Conservation (phyloP, 2,797 vertebrate genomes). For the Paramormyrops hopkinsi region DNA sequence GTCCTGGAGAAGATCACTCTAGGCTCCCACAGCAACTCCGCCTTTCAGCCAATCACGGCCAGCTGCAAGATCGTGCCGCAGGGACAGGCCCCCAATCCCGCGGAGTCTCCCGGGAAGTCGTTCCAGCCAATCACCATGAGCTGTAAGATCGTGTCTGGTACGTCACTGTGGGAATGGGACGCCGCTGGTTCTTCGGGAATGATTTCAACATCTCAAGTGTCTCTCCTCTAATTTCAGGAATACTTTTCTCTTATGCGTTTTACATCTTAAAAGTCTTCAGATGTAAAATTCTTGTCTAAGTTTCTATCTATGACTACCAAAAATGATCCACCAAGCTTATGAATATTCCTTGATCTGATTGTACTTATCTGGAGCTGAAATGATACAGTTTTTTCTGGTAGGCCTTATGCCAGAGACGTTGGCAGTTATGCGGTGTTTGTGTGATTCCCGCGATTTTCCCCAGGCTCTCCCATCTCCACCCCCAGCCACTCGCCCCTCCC, state of each 20-base stretch:
- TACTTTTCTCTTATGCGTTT: not conserved
- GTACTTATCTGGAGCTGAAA: not conserved
- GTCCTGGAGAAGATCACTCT: conserved; percentile 76
- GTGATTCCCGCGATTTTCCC: conserved; percentile 44
- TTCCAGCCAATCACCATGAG: conserved; percentile 99
- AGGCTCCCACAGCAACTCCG: conserved; percentile 89
- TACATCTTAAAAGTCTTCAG: not conserved
- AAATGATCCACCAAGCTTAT: not conserved
- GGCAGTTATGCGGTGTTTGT: not conserved
- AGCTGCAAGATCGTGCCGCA: conserved; percentile 96
- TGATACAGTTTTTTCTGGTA: not conserved
- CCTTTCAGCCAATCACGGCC: conserved; percentile 94
- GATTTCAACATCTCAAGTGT: not conserved
- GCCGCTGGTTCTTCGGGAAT: not conserved
- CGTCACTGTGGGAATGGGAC: conserved; percentile 18
- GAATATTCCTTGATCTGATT: not conserved
- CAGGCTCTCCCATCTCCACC: conserved; percentile 94
- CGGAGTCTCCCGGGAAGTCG: conserved; percentile 91
- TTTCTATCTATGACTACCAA: not conserved
- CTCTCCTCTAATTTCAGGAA: not conserved
- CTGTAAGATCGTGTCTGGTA: conserved; percentile 99
- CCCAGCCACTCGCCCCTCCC: conserved; percentile 88
- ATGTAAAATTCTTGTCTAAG: not conserved
- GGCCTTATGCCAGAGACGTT: not conserved
- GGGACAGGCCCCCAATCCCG: conserved; percentile 78